These are phyloP conservation scores for Megamerina dolium DNA, from an alignment of 2,888 invertebrate species.

Conservation along the genomic window DNA sequence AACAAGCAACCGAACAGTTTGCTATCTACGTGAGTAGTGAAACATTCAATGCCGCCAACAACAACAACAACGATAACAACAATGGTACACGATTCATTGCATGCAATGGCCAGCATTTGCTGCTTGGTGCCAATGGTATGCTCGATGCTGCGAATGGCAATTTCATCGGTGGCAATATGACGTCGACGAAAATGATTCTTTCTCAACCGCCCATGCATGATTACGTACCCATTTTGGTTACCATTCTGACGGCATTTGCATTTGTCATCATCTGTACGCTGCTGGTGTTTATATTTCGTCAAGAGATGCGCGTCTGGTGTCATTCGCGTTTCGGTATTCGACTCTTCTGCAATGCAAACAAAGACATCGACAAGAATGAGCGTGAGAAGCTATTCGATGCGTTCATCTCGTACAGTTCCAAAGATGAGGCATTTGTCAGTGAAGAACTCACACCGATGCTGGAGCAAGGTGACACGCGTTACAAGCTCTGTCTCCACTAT, in stretches of 20 bases:
- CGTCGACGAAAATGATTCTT: slow-evolving; percentile 56
- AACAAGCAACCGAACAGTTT: slow-evolving; percentile 25
- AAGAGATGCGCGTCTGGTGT: slow-evolving; percentile 80
- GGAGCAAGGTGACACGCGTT: slow-evolving; percentile 72
- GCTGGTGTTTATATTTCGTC: slow-evolving; percentile 73
- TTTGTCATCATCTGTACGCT: slow-evolving; percentile 69
- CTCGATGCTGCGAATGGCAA: slow-evolving; percentile 32
- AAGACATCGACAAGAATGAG: slow-evolving; percentile 74
- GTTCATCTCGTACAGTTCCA: slow-evolving; percentile 89
- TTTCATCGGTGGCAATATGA: slow-evolving; percentile 54
- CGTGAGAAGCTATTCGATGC: slow-evolving; percentile 89
- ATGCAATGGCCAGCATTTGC: slow-evolving; percentile 32
- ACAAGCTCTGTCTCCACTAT: slow-evolving; percentile 85
- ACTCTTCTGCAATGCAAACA: slow-evolving; percentile 65
- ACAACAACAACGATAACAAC: no score
- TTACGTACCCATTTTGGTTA: slow-evolving; percentile 72
- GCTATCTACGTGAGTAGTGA: slow-evolving; percentile 32
- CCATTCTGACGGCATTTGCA: slow-evolving; percentile 69
- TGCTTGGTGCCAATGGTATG: slow-evolving; percentile 22
- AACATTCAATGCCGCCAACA: slow-evolving; percentile 20
- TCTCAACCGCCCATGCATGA: slow-evolving; percentile 60
- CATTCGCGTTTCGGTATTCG: slow-evolving; percentile 77
- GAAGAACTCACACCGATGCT: slow-evolving; percentile 82
- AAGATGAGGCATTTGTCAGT: slow-evolving; percentile 85
- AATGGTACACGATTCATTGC: slow-evolving; percentile 32